Evolutionary conservation across 2,113 vertebrate genomes (phyloP), one percentile per base, ranked within the genome.

Genomic region (Daboia siamensis): DNA sequence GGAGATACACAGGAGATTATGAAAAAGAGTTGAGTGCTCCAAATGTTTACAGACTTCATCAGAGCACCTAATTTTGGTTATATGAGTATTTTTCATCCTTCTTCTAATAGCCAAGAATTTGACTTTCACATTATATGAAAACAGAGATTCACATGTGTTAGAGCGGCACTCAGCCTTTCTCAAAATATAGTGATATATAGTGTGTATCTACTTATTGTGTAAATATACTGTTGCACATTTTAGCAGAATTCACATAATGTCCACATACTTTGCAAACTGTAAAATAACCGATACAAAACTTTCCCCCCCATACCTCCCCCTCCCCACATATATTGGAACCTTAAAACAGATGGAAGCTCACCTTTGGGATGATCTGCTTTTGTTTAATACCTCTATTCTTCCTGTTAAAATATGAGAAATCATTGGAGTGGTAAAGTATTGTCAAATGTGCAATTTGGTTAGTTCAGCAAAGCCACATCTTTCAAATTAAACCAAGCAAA

Each of bases 341-440:
- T 5, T 39, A 15, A 56, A 33, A 46, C 10, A 29, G 15, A 55
- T 1, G 20, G 10, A 89, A 33, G 88, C 91, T 98, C 98, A 99
- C 99, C 99, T 99, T 99, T 48, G 99, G 99, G 96, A 99, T 99
- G 95, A 98, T 96, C 97, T 99, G 99, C 96, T 98, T 99, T 96
- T 98, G 98, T 96, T 98, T 99, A 96, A 96, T 92, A 97, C 93
- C 97, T 97, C 98, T 99, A 97, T 96, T 98, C 97, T 99, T 99
- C 98, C 99, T 99, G 98, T 97, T 93, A 96, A 97, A 97, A 98
- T 84, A 96, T 93, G 94, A 95, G 95, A 96, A 94, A 94, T 95
- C 88, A 59, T 17, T 33, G 39, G 69, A 20, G 94, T 93, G 94
- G 20, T 15, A 87, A 80, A 92, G 29, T 93, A 91, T 64, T 92